Evolutionary conservation across 1,140 invertebrate genomes (phyloP).

Genomic region (Meloidogyne exigua): DNA sequence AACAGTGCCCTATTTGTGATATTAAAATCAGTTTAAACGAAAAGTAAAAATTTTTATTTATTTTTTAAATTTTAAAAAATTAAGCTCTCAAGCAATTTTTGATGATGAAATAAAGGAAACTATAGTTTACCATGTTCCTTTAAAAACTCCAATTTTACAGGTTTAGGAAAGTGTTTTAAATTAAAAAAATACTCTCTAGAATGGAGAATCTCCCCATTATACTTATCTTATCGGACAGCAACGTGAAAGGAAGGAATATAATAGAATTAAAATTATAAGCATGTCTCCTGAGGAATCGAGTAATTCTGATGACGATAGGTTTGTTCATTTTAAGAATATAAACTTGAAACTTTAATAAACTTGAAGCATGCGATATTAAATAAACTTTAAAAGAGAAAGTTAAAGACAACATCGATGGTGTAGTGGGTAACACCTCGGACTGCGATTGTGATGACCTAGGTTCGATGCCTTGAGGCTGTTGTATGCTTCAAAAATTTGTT

Average conservation of each 20-base stretch:
- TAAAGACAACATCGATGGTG: too few relatives aligned
- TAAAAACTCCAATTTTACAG: background rate
- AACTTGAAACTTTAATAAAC: too few relatives aligned
- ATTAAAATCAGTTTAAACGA: background rate
- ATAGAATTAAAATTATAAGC: background rate
- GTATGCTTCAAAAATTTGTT: too few relatives aligned
- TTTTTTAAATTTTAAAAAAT: background rate
- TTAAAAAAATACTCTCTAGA: background rate
- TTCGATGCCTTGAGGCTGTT: too few relatives aligned
- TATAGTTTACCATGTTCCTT: background rate
- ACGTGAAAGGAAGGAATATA: slow-evolving; percentile 2
- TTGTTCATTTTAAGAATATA: too few relatives aligned
- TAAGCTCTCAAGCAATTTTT: background rate
- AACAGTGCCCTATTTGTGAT: background rate
- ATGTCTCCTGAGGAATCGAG: background rate
- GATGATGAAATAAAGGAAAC: background rate
- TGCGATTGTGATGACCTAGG: too few relatives aligned
- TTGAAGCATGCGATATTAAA: too few relatives aligned
- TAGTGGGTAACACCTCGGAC: too few relatives aligned
- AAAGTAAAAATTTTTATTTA: background rate
- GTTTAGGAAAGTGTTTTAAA: background rate
- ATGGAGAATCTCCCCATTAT: background rate
- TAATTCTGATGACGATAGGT: background rate
- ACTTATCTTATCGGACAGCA: background rate
- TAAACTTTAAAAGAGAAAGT: too few relatives aligned